Base-by-base conservation (phyloP, 2,888 invertebrate species). In the Ptychoptera albimana region DNA sequence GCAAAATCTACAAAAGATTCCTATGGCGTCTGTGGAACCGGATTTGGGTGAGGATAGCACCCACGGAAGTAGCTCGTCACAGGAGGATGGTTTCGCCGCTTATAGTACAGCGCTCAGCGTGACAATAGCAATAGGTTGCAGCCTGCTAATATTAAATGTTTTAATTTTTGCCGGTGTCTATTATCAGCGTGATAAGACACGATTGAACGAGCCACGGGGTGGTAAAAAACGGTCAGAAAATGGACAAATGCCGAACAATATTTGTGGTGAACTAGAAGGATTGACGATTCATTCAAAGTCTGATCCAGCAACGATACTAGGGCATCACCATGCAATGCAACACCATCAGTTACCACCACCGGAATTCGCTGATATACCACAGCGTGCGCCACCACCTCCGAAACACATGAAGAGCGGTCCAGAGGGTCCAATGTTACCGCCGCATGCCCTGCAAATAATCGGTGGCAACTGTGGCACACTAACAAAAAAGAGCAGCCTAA, bases 111-210 rank as follows among this genome's bases (percentile, higher is more conserved):
- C 91, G 2, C 67, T 92, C 11, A 88, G 88, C 62, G 88, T 91
- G 0, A 92, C 91, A 13, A 89, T 94, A 53, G 93, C 92, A 40
- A 91, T 94, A 50, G 94, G 94, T 35, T 91, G 92, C 59, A 89
- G 89, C 5, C 67, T 94, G 47, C 72, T 94, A 15, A 88, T 93
- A 55, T 69, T 94, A 4, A 94, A 94, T 60, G 86, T 93, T 39
- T 69, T 93, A 29, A 89, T 94, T 57, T 93, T 93, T 59, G 92
- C 92, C 44, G 92, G 89, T 4, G 88, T 93, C 1, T 93, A 92
- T 61, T 93, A 93, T 59, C 92, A 93, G 59, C 72, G 87, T 44
- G 87, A 87, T 58, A 87, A 87, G 61, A 82, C 82, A 49, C 72
- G 82, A 51, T 75, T 82, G 69, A 69, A 79, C 68, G 72, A 72